Conservation (phyloP, 2,113 vertebrate genomes). For the Rutilus rutilus region DNA sequence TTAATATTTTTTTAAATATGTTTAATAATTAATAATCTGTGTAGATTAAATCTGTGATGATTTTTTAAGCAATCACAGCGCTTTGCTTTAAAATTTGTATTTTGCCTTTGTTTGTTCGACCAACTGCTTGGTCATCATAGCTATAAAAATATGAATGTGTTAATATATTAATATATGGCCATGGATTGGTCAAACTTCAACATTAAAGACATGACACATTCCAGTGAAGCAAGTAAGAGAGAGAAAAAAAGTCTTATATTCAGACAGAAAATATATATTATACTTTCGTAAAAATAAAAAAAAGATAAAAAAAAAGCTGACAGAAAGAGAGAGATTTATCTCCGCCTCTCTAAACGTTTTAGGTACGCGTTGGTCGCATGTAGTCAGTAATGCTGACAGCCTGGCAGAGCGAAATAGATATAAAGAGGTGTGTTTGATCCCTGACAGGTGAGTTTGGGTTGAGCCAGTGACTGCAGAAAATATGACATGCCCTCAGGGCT, state of each 20-base stretch:
- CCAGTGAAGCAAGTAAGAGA: not conserved
- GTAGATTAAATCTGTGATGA: too few relatives aligned
- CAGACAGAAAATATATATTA: too few relatives aligned
- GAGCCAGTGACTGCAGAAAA: slow-evolving; percentile 32
- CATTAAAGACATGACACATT: not conserved
- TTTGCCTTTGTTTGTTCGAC: too few relatives aligned
- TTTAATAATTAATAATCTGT: too few relatives aligned
- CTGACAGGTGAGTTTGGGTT: slow-evolving; percentile 4
- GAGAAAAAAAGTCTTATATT: too few relatives aligned
- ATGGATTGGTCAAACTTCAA: not conserved
- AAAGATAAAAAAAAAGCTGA: not conserved
- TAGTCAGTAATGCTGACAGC: slow-evolving; percentile 2
- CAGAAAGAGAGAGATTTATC: not conserved
- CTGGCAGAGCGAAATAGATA: not conserved
- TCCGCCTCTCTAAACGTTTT: not conserved
- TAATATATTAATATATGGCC: too few relatives aligned
- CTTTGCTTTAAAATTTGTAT: too few relatives aligned
- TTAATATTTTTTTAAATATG: too few relatives aligned
- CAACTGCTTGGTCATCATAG: too few relatives aligned
- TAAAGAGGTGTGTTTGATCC: slow-evolving; percentile 11
- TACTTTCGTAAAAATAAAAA: not conserved
- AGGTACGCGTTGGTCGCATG: not conserved
- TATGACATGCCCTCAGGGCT: slow-evolving; percentile 30
- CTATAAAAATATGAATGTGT: too few relatives aligned
- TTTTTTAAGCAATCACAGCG: too few relatives aligned